Evolutionary conservation across 2,888 invertebrate species (phyloP).

Genomic region (Physocephala rufipes): DNA sequence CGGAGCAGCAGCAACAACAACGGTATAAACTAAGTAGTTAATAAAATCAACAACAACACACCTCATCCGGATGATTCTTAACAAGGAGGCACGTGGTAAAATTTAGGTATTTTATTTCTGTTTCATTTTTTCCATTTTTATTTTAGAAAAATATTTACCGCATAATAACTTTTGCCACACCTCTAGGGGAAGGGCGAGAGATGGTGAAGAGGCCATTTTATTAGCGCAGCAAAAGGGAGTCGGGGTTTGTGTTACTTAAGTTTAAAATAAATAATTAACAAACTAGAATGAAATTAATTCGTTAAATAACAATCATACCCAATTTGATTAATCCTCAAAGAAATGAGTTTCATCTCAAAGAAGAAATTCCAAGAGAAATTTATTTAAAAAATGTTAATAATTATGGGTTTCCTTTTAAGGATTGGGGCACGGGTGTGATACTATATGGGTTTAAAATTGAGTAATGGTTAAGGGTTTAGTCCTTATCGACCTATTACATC

Average conservation of each 20-base stretch:
- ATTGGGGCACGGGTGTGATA: too few relatives aligned
- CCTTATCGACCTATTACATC: too few relatives aligned
- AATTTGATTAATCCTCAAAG: too few relatives aligned
- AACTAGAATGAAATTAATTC: neutral
- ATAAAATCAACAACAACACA: too few relatives aligned
- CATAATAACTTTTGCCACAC: neutral
- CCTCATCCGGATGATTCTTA: too few relatives aligned
- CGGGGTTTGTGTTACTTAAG: neutral
- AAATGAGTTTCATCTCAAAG: too few relatives aligned
- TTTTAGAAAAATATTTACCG: constrained; percentile 12
- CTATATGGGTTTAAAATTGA: too few relatives aligned
- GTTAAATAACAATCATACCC: neutral
- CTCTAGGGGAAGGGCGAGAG: neutral
- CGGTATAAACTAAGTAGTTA: neutral
- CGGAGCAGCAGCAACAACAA: neutral
- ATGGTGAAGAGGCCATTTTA: neutral
- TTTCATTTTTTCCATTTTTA: neutral
- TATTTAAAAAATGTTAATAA: too few relatives aligned
- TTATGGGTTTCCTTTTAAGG: too few relatives aligned
- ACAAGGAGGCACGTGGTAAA: neutral
- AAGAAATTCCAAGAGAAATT: too few relatives aligned
- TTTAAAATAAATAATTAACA: neutral
- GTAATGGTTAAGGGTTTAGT: too few relatives aligned
- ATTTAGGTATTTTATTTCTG: neutral
- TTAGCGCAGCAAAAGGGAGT: neutral